These are phyloP conservation scores for Stenichneumon culpator DNA, from an alignment of 2,888 invertebrate species.

Conservation along the genomic window DNA sequence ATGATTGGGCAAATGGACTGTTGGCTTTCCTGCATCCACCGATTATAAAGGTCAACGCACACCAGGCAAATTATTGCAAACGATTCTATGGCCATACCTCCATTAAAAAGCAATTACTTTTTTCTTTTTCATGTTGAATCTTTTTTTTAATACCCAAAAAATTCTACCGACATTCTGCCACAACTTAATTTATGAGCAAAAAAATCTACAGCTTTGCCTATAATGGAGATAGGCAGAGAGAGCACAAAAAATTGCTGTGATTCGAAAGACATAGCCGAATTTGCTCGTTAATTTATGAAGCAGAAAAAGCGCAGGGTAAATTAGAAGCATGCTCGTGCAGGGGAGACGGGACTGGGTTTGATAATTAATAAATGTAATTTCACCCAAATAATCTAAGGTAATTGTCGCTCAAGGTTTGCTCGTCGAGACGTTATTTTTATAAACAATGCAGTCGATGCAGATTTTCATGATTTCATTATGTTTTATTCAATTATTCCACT, in stretches of 20 bases:
- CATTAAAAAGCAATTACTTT: slow-evolving; percentile 41
- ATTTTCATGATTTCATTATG: no score
- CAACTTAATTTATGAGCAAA: not conserved
- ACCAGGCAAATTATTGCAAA: slow-evolving; percentile 74
- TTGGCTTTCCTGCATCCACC: slow-evolving; percentile 81
- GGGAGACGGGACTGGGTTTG: slow-evolving; percentile 8
- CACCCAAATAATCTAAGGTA: slow-evolving; percentile 42
- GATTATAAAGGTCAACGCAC: slow-evolving; percentile 80
- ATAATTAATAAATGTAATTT: slow-evolving; percentile 25
- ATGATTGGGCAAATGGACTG: slow-evolving; percentile 78
- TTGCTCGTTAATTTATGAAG: slow-evolving; percentile 3
- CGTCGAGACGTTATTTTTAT: not conserved
- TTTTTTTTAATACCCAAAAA: not conserved
- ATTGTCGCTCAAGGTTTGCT: not conserved
- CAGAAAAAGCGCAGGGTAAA: slow-evolving; percentile 41
- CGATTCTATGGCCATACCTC: slow-evolving; percentile 70
- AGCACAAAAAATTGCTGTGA: slow-evolving; percentile 35
- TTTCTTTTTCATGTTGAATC: not conserved
- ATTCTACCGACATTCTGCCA: not conserved
- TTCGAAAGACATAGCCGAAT: slow-evolving; percentile 1
- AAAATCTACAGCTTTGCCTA: slow-evolving; percentile 32
- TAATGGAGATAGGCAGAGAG: slow-evolving; percentile 70
- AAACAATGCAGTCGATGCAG: no score
- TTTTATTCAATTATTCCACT: no score
- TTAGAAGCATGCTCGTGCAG: slow-evolving; percentile 42